A percentile compares a stretch with the other conserved stretches of the same genome.
phyloP scores from a whole-genome alignment of 1,140 invertebrate genomes.

The Drosophila melanogaster region DNA sequence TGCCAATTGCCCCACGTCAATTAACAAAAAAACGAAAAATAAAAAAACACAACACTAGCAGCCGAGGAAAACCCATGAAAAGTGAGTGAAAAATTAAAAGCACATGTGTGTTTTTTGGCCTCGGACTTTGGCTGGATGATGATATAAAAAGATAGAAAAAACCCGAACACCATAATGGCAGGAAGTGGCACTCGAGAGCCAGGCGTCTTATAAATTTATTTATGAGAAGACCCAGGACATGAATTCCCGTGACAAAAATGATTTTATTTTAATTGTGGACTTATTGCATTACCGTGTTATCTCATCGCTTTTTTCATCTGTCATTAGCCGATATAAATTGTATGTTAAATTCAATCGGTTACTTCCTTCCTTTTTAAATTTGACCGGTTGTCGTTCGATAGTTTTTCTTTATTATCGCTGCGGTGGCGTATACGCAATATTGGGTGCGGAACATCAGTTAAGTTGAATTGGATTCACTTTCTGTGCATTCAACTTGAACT shows the following conservation, averaged over 20 bases:
- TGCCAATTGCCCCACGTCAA: conserved; percentile 69
- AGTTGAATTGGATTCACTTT: conserved; percentile 45
- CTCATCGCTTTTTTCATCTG: conserved; percentile 1
- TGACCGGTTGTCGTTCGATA: conserved; percentile 20
- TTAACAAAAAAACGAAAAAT: conserved; percentile 48
- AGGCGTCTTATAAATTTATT: conserved; percentile 25
- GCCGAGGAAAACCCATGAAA: conserved; percentile 32
- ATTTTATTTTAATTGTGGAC: conserved; percentile 17
- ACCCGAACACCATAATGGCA: conserved; percentile 20
- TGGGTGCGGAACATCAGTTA: conserved; percentile 25
- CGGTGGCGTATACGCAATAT: conserved; percentile 50
- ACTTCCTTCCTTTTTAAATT: conserved; percentile 54
- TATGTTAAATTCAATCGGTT: conserved; percentile 1
- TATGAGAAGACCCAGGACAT: conserved; percentile 16
- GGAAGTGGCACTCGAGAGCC: conserved; percentile 23
- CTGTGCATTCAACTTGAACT: conserved; percentile 67
- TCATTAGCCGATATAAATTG: conserved; percentile 8
- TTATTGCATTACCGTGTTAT: conserved; percentile 17
- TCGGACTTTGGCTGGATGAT: conserved; percentile 23
- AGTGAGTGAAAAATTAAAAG: conserved; percentile 59
- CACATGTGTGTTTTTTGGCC: conserved; percentile 29
- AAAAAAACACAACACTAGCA: conserved; percentile 4
- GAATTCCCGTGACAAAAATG: conserved; percentile 9
- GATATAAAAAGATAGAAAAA: conserved; percentile 17
- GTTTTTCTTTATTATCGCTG: conserved; percentile 6